These are phyloP conservation scores for Dasypogon diadema DNA, from an alignment of 2,888 invertebrate genomes.

Conservation along the genomic window DNA sequence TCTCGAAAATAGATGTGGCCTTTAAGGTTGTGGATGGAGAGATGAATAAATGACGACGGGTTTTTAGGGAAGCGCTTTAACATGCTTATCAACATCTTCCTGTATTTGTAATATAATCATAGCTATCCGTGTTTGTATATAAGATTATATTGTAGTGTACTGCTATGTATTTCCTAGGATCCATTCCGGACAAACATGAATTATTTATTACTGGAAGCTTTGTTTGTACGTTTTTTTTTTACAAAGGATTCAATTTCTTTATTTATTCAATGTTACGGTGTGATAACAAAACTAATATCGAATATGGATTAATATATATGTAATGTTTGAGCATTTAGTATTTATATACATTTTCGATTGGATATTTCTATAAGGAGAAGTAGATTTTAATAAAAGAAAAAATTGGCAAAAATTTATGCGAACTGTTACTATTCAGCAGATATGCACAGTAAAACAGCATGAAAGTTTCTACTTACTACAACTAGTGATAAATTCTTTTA, in stretches of 20 bases:
- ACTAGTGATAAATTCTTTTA: not conserved
- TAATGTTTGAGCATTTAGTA: constrained; percentile 21
- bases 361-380: not conserved
- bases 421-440: not conserved
- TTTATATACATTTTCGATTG: constrained; percentile 25
- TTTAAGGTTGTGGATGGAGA: constrained; percentile 11
- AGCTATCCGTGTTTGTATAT: constrained; percentile 21
- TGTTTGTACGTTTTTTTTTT: constrained; percentile 30
- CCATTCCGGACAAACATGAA: constrained; percentile 31
- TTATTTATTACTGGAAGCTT: constrained; percentile 6
- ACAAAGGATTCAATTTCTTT: constrained; percentile 14
- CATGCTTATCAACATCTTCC: constrained; percentile 21
- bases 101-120: constrained; percentile 2
- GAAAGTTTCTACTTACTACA: constrained; percentile 9
- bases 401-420: too few relatives aligned
- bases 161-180: constrained; percentile 28
- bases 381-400: not conserved
- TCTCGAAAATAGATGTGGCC: constrained; percentile 37
- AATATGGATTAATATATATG: constrained; percentile 23
- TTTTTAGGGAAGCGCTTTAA: not conserved
- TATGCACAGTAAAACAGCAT: not conserved
- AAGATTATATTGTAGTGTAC: not conserved
- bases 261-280: constrained; percentile 40
- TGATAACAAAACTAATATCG: constrained; percentile 33
- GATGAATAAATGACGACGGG: constrained; percentile 14